Evolutionary conservation across 2,113 vertebrate genomes (phyloP), one percentile per base, ranked within the genome.

Genomic region (Argyrosomus japonicus): DNA sequence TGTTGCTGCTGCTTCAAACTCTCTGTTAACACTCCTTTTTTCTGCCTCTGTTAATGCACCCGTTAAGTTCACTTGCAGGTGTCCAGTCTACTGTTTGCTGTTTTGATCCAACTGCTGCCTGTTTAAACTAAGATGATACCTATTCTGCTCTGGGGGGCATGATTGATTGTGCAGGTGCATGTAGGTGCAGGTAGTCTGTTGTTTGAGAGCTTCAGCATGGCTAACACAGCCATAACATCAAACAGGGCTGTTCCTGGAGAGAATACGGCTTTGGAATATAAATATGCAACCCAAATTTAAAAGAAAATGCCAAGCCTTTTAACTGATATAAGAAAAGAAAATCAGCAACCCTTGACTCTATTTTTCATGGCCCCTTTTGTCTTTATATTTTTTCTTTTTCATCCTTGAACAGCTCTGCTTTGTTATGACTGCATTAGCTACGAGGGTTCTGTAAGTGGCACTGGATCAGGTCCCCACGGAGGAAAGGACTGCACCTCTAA

Each of bases 341-440:
- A 83, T 72, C 77, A 91, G 25, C 79, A 75, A 67, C 64, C 77
- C 23, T 82, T 91, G 62, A 91, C 78, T 82, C 82, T 75, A 81
- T 45, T 87, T 83, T 90, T 81, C 70, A 89, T 90, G 45, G 58
- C 74, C 88, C 82, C 15, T 75, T 83, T 87, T 91, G 19, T 90
- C 63, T 88, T 69, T 91, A 90, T 90, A 58, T 86, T 86, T 90
- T 83, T 83, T 81, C 70, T 77, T 91, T 87, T 90, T 91, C 65
- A 92, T 92, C 91, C 91, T 94, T 90, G 94, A 94, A 93, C 94
- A 95, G 95, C 95, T 93, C 95, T 96, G 93, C 94, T 96, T 92
- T 96, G 95, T 95, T 96, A 95, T 96, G 93, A 95, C 95, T 95
- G 95, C 95, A 94, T 95, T 95, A 95, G 94, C 95, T 92, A 93